These are phyloP conservation scores for Eupithecia pulchellata DNA, from an alignment of 2,888 invertebrate genomes.

Conservation along the genomic window DNA sequence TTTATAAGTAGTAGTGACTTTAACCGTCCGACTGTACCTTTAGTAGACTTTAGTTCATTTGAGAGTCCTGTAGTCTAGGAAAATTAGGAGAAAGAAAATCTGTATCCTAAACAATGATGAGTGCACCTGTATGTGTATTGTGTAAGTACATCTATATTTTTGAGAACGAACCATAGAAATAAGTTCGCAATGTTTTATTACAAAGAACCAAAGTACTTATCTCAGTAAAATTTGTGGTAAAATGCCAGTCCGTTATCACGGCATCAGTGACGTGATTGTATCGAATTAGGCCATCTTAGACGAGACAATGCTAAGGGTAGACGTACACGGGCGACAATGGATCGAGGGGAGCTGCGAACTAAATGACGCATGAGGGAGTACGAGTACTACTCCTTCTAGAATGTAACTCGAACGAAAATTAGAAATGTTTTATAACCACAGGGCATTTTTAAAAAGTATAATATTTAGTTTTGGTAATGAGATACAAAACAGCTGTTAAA, in stretches of 20 bases:
- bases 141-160: too few relatives aligned
- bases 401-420: neutral
- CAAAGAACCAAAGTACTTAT: neutral
- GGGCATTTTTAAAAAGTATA: neutral
- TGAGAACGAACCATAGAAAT: too few relatives aligned
- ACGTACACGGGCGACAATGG: neutral
- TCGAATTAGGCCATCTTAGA: constrained; percentile 4
- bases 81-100: too few relatives aligned
- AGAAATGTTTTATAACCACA: neutral
- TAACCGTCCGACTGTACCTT: too few relatives aligned
- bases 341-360: neutral
- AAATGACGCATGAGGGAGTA: neutral
- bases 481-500: too few relatives aligned
- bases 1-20: too few relatives aligned
- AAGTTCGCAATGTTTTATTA: neutral
- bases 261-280: neutral
- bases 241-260: neutral
- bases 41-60: too few relatives aligned
- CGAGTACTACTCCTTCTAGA: neutral
- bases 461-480: too few relatives aligned
- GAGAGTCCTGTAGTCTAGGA: too few relatives aligned
- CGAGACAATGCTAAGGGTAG: neutral
- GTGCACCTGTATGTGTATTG: too few relatives aligned
- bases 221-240: neutral
- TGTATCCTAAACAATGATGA: too few relatives aligned